These are phyloP conservation scores for Lampris megalopsis DNA, from an alignment of 2,113 vertebrate species.

Conservation along the genomic window DNA sequence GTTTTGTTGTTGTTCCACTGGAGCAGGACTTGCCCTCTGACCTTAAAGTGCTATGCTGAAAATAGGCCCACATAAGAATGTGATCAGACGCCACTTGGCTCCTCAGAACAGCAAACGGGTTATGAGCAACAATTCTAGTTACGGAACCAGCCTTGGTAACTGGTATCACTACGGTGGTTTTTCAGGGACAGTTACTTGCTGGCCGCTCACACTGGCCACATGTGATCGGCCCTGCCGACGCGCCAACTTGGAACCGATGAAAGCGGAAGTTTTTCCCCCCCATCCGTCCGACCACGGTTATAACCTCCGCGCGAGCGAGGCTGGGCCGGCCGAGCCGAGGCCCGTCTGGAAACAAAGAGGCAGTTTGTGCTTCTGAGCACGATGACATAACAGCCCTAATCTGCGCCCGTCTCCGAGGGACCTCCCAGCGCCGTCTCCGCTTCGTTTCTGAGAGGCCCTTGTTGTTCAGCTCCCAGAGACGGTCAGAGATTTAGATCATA, in stretches of 20 bases:
- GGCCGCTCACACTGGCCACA: conserved; percentile 23
- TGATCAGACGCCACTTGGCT: too few relatives aligned
- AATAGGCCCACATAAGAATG: too few relatives aligned
- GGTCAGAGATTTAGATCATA: conserved; percentile 49
- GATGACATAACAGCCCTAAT: conserved; percentile 55
- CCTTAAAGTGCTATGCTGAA: too few relatives aligned
- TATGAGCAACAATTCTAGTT: too few relatives aligned
- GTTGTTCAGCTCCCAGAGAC: conserved; percentile 31
- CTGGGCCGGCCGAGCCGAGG: background rate
- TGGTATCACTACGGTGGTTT: too few relatives aligned
- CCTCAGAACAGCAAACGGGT: too few relatives aligned
- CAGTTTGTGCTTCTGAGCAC: conserved; percentile 47
- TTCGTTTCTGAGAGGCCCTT: conserved; percentile 59
- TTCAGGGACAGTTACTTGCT: too few relatives aligned
- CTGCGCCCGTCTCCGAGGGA: conserved; percentile 16
- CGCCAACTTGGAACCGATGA: background rate
- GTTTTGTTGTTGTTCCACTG: too few relatives aligned
- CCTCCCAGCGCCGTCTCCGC: conserved; percentile 48
- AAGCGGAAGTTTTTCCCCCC: too few relatives aligned
- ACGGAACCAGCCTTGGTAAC: too few relatives aligned
- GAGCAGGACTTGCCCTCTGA: too few relatives aligned
- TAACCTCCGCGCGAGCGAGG: conserved; percentile 21
- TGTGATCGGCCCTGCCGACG: conserved; percentile 27
- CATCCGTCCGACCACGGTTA: too few relatives aligned
- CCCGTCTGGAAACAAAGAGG: conserved; percentile 56